Conservation (phyloP, 2,113 vertebrate genomes). For the Rhabdomys dilectus region DNA sequence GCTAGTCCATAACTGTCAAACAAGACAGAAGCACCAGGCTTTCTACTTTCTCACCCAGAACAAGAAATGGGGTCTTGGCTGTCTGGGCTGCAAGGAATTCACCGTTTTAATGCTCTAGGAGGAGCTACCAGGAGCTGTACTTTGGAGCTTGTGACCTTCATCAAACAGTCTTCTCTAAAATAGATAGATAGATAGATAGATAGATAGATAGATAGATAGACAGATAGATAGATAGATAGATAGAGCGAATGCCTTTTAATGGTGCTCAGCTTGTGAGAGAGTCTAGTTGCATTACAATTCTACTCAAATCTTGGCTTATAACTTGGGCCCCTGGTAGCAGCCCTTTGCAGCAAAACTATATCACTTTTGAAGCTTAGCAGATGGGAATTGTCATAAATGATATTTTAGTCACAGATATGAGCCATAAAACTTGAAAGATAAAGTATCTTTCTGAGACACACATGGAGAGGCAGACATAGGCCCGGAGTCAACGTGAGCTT, state of each 20-base stretch:
- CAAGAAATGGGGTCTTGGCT: conserved; percentile 79
- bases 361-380: conserved; percentile 71
- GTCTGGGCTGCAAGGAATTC: background rate
- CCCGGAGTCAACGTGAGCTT: background rate
- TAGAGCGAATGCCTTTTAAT: conserved; percentile 51
- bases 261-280: background rate
- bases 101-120: conserved; percentile 65
- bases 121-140: rapidly evolving
- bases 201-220: too few relatives aligned
- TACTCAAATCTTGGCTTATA: conserved; percentile 37
- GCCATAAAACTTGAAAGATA: conserved; percentile 81
- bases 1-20: conserved; percentile 89
- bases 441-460: conserved; percentile 78
- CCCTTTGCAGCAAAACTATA: conserved; percentile 64
- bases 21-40: conserved; percentile 83
- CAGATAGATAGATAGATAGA: background rate
- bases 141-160: background rate
- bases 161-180: conserved; percentile 30
- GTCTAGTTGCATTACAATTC: conserved; percentile 60
- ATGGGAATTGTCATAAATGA: conserved; percentile 79
- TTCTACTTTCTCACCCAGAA: conserved; percentile 85
- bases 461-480: conserved; percentile 69
- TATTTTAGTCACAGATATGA: conserved; percentile 80
- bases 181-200: background rate
- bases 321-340: conserved; percentile 45